A percentile compares a stretch with the other conserved stretches of the same genome.
Evolutionary conservation across 35 echinoderm and acorn worm genomes (phyloP).

Genomic region (Holothuria glaberrima): DNA sequence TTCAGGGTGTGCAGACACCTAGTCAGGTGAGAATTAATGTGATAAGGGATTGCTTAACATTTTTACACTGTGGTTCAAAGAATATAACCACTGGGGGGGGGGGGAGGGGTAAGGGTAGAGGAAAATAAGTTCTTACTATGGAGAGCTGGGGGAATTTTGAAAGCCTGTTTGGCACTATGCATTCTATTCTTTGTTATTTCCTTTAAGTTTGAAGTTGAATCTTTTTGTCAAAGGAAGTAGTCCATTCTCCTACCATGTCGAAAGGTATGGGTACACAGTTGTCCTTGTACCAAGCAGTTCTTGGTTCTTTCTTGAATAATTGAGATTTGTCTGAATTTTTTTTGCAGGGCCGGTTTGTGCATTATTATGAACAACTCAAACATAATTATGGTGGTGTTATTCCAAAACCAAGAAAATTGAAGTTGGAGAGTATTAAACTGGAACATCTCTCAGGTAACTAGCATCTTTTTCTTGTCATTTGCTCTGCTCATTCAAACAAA

Average conservation of each 20-base stretch:
- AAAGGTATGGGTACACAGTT: too few relatives aligned
- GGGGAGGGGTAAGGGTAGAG: not conserved
- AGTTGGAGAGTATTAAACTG: constrained; percentile 65
- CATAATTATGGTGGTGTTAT: constrained; percentile 56
- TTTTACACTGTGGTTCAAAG: too few relatives aligned
- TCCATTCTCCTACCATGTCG: too few relatives aligned
- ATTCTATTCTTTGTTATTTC: too few relatives aligned
- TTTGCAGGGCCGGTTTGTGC: constrained; percentile 76
- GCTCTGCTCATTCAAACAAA: too few relatives aligned
- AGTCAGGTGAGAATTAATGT: constrained; percentile 72
- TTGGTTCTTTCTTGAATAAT: too few relatives aligned
- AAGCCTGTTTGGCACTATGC: too few relatives aligned
- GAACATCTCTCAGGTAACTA: constrained; percentile 63
- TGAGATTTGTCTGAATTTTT: not conserved
- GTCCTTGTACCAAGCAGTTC: too few relatives aligned
- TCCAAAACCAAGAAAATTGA: constrained; percentile 62
- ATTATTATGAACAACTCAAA: constrained; percentile 82
- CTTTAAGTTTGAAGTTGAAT: too few relatives aligned
- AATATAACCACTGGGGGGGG: too few relatives aligned
- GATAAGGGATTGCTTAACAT: not conserved
- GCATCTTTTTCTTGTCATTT: not conserved
- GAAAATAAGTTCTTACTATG: not conserved
- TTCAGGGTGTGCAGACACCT: constrained; percentile 95
- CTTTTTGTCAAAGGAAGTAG: too few relatives aligned
- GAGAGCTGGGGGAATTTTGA: too few relatives aligned